Evolutionary conservation across 2,113 vertebrate genomes (phyloP).

Genomic region (Daboia siamensis): DNA sequence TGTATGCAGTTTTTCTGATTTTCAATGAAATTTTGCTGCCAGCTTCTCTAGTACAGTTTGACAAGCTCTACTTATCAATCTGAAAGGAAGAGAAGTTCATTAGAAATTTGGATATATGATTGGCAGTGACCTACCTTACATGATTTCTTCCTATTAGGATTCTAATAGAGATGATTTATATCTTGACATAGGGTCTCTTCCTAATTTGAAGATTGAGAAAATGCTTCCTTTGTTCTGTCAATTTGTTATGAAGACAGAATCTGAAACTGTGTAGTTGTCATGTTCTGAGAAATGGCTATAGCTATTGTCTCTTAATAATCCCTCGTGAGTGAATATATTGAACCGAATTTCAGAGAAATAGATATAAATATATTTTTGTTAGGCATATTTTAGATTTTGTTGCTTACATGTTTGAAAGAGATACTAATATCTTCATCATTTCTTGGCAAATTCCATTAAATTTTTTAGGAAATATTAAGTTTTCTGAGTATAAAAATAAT

Average conservation of each 20-base stretch:
- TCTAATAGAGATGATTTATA: not conserved
- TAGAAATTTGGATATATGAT: not conserved
- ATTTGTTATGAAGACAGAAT: not conserved
- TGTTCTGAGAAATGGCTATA: not conserved
- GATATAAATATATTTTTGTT: not conserved
- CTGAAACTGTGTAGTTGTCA: not conserved
- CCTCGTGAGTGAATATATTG: not conserved
- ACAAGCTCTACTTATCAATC: not conserved
- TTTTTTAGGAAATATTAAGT: not conserved
- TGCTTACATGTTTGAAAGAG: not conserved
- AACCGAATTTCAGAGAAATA: not conserved
- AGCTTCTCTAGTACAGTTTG: not conserved
- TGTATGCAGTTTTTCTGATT: not conserved
- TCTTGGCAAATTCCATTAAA: not conserved
- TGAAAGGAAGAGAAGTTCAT: not conserved
- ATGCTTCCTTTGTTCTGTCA: not conserved
- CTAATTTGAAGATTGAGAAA: not conserved
- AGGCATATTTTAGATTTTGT: not conserved
- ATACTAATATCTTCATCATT: not conserved
- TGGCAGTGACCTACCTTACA: not conserved
- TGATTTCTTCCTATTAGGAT: not conserved
- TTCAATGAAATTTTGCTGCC: not conserved
- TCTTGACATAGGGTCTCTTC: not conserved
- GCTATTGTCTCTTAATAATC: not conserved
- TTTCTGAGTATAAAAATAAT: not conserved